Percentiles rank a stretch among this genome's conserved stretches.
Evolutionary conservation across 2,113 vertebrate genomes (phyloP).

Genomic region (Thalassarche chlororhynchos): DNA sequence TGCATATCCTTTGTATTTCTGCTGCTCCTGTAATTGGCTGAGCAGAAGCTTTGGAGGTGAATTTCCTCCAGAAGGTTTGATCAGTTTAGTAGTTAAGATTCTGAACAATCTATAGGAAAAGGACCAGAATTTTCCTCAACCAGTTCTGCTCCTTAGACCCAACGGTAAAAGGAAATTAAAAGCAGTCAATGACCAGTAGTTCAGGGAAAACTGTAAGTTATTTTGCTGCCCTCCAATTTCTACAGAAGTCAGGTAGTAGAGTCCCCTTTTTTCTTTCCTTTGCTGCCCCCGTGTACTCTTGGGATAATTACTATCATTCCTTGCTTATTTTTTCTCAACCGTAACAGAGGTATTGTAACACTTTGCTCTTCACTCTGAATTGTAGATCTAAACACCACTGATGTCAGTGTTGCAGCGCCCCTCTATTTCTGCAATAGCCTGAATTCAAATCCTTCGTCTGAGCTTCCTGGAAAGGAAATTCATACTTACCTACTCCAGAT

Average conservation of each 20-base stretch:
- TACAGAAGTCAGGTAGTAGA: not conserved
- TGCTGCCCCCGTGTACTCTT: not conserved
- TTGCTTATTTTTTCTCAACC: not conserved
- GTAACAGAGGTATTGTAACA: not conserved
- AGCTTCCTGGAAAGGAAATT: not conserved
- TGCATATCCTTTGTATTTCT: not conserved
- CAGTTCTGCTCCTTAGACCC: not conserved
- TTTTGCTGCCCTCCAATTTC: not conserved
- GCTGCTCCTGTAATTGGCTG: not conserved
- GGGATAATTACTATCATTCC: not conserved
- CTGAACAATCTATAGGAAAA: not conserved
- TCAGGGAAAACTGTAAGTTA: not conserved
- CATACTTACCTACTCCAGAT: not conserved
- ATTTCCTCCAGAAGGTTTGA: not conserved
- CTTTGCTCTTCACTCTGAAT: not conserved
- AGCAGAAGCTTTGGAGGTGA: not conserved
- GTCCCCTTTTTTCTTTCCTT: not conserved
- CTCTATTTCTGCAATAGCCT: not conserved
- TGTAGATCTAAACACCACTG: not conserved
- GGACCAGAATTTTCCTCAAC: not conserved
- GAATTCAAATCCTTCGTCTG: not conserved
- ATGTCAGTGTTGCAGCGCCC: not conserved
- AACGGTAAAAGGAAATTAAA: not conserved
- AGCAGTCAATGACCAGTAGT: not conserved
- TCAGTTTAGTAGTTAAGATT: not conserved